Evolutionary conservation across 2,113 vertebrate genomes (phyloP).

Genomic region (Speoplatyrhinus poulsoni): DNA sequence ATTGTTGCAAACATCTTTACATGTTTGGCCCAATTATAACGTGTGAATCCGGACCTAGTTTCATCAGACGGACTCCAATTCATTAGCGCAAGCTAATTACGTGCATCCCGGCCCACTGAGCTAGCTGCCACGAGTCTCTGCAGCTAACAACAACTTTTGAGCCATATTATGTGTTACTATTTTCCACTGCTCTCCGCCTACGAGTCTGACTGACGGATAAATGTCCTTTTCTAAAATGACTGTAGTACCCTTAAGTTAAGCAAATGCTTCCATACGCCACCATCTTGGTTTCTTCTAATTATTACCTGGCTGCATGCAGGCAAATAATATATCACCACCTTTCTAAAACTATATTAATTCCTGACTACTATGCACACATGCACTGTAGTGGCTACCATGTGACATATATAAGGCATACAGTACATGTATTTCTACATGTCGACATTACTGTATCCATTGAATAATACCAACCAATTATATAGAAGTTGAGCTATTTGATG

Average conservation of each 20-base stretch:
- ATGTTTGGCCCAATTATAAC: no score
- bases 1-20: no score
- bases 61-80: constrained; percentile 8
- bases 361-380: no score
- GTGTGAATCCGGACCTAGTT: neutral
- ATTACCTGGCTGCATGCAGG: no score
- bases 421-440: no score
- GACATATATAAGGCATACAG: no score
- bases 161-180: constrained; percentile 17
- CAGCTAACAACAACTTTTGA: constrained; percentile 24
- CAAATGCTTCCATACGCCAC: no score
- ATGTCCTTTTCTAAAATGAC: constrained; percentile 10
- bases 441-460: no score
- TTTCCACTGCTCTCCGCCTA: constrained; percentile 11
- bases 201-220: constrained; percentile 23
- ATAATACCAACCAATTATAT: neutral
- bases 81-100: constrained; percentile 17
- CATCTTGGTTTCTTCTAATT: no score
- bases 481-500: neutral
- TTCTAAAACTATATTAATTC: no score
- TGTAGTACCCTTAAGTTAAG: constrained; percentile 14
- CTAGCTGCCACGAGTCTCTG: constrained; percentile 14
- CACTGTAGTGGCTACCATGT: no score
- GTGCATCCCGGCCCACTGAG: constrained; percentile 22
- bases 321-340: no score